Conservation (phyloP, 2,888 invertebrate species). For the Xylocampa areola region DNA sequence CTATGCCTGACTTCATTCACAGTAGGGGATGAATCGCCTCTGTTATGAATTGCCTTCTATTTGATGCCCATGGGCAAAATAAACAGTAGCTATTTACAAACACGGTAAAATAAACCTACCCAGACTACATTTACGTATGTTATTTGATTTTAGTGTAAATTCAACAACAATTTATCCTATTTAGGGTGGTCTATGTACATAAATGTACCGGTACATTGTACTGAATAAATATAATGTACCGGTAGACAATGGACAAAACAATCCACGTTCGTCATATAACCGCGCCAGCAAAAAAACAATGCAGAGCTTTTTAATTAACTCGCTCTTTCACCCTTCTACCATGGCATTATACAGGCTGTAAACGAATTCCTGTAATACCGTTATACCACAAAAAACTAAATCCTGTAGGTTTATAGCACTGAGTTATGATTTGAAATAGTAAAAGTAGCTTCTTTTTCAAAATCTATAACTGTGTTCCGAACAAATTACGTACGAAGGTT, state of each 20-base stretch:
- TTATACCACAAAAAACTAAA: too few relatives aligned
- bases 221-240: slow-evolving; percentile 28
- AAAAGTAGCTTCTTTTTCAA: too few relatives aligned
- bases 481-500: too few relatives aligned
- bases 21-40: too few relatives aligned
- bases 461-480: too few relatives aligned
- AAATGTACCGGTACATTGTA: too few relatives aligned
- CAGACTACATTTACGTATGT: slow-evolving; percentile 4
- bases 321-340: not conserved
- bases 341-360: too few relatives aligned
- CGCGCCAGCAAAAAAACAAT: slow-evolving; percentile 13
- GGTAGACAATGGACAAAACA: slow-evolving; percentile 43
- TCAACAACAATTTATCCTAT: slow-evolving; percentile 5
- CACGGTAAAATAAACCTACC: slow-evolving; percentile 16
- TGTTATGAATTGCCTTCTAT: slow-evolving; percentile 21
- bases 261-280: slow-evolving; percentile 28
- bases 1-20: too few relatives aligned
- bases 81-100: slow-evolving; percentile 12
- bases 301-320: slow-evolving; percentile 46
- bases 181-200: slow-evolving; percentile 23
- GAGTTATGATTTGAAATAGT: too few relatives aligned
- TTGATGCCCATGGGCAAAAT: slow-evolving; percentile 9
- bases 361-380: too few relatives aligned
- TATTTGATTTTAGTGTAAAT: slow-evolving; percentile 21
- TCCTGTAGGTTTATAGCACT: too few relatives aligned